Evolutionary conservation across 1,140 invertebrate species (phyloP), one percentile per base, ranked within the genome.

Genomic region (Euglossa dilemma): DNA sequence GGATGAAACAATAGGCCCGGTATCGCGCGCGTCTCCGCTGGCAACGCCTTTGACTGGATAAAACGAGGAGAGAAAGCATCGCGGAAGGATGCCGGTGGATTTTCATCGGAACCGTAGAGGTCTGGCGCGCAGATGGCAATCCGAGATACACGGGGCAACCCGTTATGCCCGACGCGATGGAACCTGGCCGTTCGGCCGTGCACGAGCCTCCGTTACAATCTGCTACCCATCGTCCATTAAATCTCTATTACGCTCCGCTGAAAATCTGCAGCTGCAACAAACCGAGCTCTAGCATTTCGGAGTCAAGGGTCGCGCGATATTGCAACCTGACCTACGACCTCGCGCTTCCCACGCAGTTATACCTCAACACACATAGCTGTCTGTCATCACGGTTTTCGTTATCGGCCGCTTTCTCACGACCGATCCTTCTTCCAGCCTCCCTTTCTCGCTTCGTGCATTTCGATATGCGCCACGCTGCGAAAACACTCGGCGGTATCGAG

Each of bases 311-410:
- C 61, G 67, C 71, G 74, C 75, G 79, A 82, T 88, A 87, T 84
- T 71, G 59, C 43, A 78, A 66, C 52, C 57, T 84, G 84, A 86
- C 86, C 84, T 83, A 52, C 36, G 67, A 86, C 70, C 80, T 63
- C n/a, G 28, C 25, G 36, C 80, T 86, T 88, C 87, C 87, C 86
- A 88, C 79, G 87, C 87, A 78, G 66, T 85, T 79, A 56, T 73
- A 88, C 79, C 83, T 85, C 84, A 70, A 63, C 74, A 79, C 77
- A 50, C 72, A 85, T 28, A n/a, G 28, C 83, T 66, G 75, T 57
- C 67, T 54, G 74, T 74, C 73, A 74, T 73, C 57, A 50, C 61
- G 61, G 66, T 80, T 85, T 75, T 69, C 66, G 77, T 79, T 61
- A 72, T 72, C 77, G 77, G 18, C 14, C 77, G 52, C 25, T 80